Evolutionary conservation across 2,797 vertebrate species (phyloP).

Genomic region (Graptemys geographica): DNA sequence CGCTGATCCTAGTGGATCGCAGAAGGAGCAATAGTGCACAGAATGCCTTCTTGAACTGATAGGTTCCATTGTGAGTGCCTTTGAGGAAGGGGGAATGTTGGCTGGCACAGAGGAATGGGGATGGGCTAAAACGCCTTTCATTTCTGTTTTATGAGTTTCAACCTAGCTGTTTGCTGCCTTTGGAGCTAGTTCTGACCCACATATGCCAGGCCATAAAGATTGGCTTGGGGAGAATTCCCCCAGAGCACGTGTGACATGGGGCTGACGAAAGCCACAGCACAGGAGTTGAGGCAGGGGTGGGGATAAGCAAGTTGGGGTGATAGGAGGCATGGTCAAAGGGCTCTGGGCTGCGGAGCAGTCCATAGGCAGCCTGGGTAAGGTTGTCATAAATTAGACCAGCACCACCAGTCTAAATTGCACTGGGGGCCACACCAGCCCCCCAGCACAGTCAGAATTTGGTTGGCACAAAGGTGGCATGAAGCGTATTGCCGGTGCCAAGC

Average conservation of each 20-base stretch:
- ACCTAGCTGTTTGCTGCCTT: neutral
- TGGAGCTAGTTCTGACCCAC: neutral
- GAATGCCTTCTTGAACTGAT: neutral
- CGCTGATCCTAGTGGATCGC: neutral
- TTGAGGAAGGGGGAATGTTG: neutral
- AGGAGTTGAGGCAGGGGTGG: neutral
- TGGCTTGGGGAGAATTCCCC: constrained; percentile 10
- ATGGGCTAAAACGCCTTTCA: neutral
- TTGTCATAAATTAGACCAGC: neutral
- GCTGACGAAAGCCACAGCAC: neutral
- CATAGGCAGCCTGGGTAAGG: neutral
- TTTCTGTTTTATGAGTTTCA: neutral
- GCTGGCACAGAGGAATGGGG: neutral
- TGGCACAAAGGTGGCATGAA: neutral
- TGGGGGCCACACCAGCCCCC: neutral
- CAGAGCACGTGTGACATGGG: neutral
- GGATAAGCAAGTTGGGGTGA: neutral
- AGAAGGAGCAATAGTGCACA: neutral
- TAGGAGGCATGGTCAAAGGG: neutral
- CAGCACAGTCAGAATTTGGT: neutral
- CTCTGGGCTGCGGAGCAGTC: neutral
- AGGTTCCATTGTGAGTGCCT: neutral
- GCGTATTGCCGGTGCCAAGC: neutral
- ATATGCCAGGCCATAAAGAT: neutral
- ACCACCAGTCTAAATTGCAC: neutral